Percentiles rank a stretch among this genome's conserved stretches.
phyloP scores from a whole-genome alignment of 2,888 invertebrate species.

The Galeruca laticollis region DNA sequence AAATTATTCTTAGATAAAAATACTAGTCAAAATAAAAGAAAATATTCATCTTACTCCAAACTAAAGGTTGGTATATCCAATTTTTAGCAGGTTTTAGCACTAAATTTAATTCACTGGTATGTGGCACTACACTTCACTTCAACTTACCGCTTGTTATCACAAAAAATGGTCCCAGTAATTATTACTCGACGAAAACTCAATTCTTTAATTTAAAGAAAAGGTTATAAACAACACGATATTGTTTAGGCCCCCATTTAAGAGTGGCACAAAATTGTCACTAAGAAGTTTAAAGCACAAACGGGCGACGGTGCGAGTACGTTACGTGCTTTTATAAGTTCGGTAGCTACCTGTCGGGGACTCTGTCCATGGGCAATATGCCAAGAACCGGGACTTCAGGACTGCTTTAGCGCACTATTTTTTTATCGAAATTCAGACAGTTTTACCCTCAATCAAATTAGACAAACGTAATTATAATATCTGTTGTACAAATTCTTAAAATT shows the following conservation, averaged over 20 bases:
- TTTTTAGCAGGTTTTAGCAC: slow-evolving; percentile 18
- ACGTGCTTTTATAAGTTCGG: slow-evolving; percentile 73
- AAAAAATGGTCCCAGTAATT: slow-evolving; percentile 62
- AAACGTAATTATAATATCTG: slow-evolving; percentile 32
- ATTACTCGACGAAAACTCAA: slow-evolving; percentile 56
- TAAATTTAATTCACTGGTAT: slow-evolving; percentile 11
- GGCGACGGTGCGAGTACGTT: slow-evolving; percentile 68
- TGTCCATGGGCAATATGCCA: slow-evolving; percentile 61
- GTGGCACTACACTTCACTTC: slow-evolving; percentile 49
- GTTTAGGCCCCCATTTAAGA: slow-evolving; percentile 64
- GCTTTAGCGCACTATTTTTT: slow-evolving; percentile 32
- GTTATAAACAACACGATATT: slow-evolving; percentile 51
- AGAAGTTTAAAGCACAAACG: slow-evolving; percentile 69
- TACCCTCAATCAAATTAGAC: slow-evolving; percentile 8
- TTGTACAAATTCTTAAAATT: no score
- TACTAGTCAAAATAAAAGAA: slow-evolving; percentile 13
- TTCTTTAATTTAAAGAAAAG: slow-evolving; percentile 47
- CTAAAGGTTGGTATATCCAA: slow-evolving; percentile 22
- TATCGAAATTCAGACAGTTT: slow-evolving; percentile 23
- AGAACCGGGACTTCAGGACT: slow-evolving; percentile 53
- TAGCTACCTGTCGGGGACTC: slow-evolving; percentile 69
- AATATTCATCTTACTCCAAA: slow-evolving; percentile 31
- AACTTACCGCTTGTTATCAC: slow-evolving; percentile 64
- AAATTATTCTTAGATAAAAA: slow-evolving; percentile 19
- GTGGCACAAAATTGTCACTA: slow-evolving; percentile 41